phyloP scores from a whole-genome alignment of 1,140 invertebrate genomes.

The Paralvinella palmiformis region DNA sequence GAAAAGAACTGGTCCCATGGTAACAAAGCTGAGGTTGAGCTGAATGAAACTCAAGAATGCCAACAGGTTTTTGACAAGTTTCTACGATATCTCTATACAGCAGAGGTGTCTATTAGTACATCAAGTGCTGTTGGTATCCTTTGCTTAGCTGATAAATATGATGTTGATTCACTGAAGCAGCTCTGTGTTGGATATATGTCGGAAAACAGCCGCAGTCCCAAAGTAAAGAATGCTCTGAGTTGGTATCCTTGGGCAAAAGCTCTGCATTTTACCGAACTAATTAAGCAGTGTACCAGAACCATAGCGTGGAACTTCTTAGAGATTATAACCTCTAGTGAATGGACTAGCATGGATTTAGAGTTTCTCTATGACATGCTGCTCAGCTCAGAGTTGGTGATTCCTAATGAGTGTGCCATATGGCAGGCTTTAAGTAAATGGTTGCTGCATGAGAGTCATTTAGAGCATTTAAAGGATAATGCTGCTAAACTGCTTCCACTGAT shows the following conservation, averaged over 20 bases:
- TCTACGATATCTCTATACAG: constrained; percentile 46
- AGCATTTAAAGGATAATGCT: constrained; percentile 24
- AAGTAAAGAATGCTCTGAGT: constrained; percentile 41
- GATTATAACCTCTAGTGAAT: constrained; percentile 39
- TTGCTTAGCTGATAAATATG: constrained; percentile 50
- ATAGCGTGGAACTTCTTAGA: constrained; percentile 48
- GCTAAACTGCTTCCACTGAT: constrained; percentile 41
- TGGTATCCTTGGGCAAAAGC: constrained; percentile 50
- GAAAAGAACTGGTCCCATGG: constrained; percentile 36
- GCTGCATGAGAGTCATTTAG: constrained; percentile 20
- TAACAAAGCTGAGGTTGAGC: constrained; percentile 29
- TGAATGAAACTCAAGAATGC: constrained; percentile 46
- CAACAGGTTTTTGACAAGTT: constrained; percentile 45
- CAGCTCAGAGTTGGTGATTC: constrained; percentile 40
- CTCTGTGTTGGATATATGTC: constrained; percentile 47
- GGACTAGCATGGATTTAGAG: constrained; percentile 45
- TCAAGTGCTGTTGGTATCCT: constrained; percentile 44
- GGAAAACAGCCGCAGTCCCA: constrained; percentile 38
- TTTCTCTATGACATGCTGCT: constrained; percentile 42
- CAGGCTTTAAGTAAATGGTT: constrained; percentile 37
- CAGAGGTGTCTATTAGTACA: constrained; percentile 38
- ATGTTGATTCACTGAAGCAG: constrained; percentile 43
- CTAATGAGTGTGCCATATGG: constrained; percentile 38
- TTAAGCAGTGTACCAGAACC: constrained; percentile 41
- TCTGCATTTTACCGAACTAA: constrained; percentile 36